Base-by-base conservation (phyloP, 2,113 vertebrate species). In the Caranx melampygus region DNA sequence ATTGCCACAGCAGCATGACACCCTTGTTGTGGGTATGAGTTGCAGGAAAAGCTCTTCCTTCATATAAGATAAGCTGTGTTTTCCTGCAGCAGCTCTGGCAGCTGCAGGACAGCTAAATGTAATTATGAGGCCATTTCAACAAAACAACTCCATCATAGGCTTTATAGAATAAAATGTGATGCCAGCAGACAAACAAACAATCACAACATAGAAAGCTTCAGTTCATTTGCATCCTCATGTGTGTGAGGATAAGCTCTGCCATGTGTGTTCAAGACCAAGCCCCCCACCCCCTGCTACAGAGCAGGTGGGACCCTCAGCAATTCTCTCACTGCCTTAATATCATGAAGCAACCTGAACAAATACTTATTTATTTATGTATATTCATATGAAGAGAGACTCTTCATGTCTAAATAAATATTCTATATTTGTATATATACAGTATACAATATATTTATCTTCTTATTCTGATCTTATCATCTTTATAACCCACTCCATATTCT, bases 261-360 rank as follows among this genome's bases (percentile, higher is more conserved):
- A 13, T 35, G 49, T 33, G 40, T 70, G 63, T 3, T 20, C n/a
- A 4, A 66, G 34, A 59, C 45, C 3, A 40, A 33, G 18, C 11
- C 51, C 45, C 15, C n/a, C 69, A 40, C 18, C 40, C 40, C 11
- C 40, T 42, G 40, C 40, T 42, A 42, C 40, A n/a, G 63, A 67
- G 77, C 69, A 66, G 69, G 52, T 58, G 61, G 67, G 12, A 62
- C 70, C 51, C 70, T 65, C 54, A 60, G 40, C 61, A 47, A 64
- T 61, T 47, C 45, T 33, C 40, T 55, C 66, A 34, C 34, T 76
- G 81, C 45, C 11, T 71, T 79, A 64, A 75, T 70, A 20, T 65
- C 44, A 72, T 69, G 58, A 64, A 65, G 40, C 7, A 42, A 47
- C 3, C 15, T 11, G 3, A 47, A 26, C 26, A 1, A 47, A 15